Percentiles rank a stretch among this genome's conserved stretches.
These are phyloP conservation scores for Illadopsis cleaveri DNA, from an alignment of 2,113 vertebrate species.

Conservation along the genomic window DNA sequence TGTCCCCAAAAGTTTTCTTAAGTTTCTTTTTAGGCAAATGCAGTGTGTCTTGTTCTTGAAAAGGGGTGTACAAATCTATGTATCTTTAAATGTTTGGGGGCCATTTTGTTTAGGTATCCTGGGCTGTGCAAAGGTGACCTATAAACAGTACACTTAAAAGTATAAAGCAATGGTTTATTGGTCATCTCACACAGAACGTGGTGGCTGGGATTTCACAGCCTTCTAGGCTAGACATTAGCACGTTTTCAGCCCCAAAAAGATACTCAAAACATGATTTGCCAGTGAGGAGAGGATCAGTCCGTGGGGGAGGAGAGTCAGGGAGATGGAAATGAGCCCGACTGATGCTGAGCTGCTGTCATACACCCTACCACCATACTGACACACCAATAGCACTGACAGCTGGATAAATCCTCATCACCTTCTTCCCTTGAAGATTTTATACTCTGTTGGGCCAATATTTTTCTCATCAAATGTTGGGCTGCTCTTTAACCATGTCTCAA, in stretches of 20 bases:
- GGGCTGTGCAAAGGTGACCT: neutral
- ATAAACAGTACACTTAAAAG: neutral
- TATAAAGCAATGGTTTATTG: neutral
- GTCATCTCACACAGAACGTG: neutral
- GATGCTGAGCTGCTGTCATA: neutral
- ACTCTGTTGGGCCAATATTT: neutral
- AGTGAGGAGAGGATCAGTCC: neutral
- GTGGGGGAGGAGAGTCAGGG: neutral
- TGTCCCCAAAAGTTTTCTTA: neutral
- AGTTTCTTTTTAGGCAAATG: neutral
- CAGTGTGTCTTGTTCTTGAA: neutral
- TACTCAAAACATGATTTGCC: neutral
- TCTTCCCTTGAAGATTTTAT: neutral
- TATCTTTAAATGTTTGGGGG: neutral
- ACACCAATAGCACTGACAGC: neutral
- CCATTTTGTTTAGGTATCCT: neutral
- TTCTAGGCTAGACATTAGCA: neutral
- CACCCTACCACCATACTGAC: neutral
- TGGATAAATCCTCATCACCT: neutral
- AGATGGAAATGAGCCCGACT: neutral
- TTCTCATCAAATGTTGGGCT: neutral
- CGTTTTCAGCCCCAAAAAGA: neutral
- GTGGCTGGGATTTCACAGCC: neutral
- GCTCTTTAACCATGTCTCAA: neutral
- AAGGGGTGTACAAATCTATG: accelerated